Evolutionary conservation across 2,888 invertebrate species (phyloP), one percentile per base, ranked within the genome.

Genomic region (Nesidiocoris tenuis): DNA sequence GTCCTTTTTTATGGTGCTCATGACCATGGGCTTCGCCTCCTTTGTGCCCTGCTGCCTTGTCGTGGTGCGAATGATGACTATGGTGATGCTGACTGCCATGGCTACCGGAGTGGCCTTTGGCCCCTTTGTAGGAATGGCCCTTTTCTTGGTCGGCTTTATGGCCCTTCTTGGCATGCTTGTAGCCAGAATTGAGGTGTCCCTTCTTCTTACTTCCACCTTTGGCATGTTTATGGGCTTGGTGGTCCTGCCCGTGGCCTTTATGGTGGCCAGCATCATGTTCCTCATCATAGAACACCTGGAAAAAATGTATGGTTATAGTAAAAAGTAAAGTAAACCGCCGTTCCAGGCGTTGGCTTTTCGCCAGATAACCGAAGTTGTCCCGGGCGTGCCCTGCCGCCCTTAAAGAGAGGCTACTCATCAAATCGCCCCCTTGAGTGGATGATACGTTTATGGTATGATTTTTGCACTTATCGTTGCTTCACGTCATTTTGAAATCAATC

Each of bases 191-290:
- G 75, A 86, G 84, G 61, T 86, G 84, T 3, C 85, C 87, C 2
- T 87, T 90, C 81, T 89, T 86, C 79, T 87, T 85, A 79, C 86
- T 86, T 18, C 83, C 87, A 2, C 89, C 90, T 77, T 86, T 85
- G 76, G 85, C 85, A 0, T 86, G 84, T 0, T 85, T 85, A 78
- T 88, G 87, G 56, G 88, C 85, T 56, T 85, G 85, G 76, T 88
- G 85, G 77, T 85, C 84, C 78, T 86, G 85, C 0, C 87, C 89
- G 82, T 90, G 87, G 81, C 90, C 90, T 77, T 88, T 87, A 82
- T 87, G 89, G 81, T 89, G 87, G 0, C 90, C 91, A 66, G 86
- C 87, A 70, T 88, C 87, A 81, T 91, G 88, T 23, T 88, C 87
- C 66, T 90, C 90, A 81, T 91, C 91, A 82, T 91, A 91, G 84